phyloP scores from a whole-genome alignment of 2,797 vertebrate species.

The Kryptolebias ocellatus region DNA sequence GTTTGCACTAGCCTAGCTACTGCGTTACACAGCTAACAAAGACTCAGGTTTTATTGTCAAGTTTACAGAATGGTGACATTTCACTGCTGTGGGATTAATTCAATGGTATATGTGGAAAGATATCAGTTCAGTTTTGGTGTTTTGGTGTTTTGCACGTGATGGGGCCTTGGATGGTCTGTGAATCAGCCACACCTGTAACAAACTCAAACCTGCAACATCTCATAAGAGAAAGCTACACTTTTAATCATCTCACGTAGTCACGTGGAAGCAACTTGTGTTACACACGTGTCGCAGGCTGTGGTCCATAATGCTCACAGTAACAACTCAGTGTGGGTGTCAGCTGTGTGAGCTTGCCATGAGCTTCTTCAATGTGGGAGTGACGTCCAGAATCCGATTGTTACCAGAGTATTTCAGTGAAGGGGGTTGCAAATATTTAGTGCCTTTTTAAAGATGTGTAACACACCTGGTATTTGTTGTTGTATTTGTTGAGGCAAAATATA shows the following conservation, averaged over 20 bases:
- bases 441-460: too few species aligned
- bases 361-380: conserved; percentile 3
- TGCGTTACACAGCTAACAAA: conserved; percentile 13
- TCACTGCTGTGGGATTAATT: conserved; percentile 1
- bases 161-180: conserved; percentile 7
- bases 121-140: conserved; percentile 1
- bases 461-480: too few species aligned
- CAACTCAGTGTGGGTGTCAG: conserved; percentile 13
- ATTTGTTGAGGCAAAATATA: too few species aligned
- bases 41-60: conserved; percentile 8
- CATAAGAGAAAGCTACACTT: conserved; percentile 1
- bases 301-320: neutral
- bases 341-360: neutral
- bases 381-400: conserved; percentile 15
- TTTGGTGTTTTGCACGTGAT: conserved; percentile 12
- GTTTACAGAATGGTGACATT: conserved; percentile 1
- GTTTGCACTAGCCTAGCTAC: conserved; percentile 1
- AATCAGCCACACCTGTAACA: conserved; percentile 10
- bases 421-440: neutral
- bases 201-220: conserved; percentile 13
- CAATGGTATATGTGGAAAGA: neutral
- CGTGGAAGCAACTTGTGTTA: neutral
- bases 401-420: neutral
- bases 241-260: neutral
- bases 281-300: conserved; percentile 2